Percentiles rank a stretch among this genome's conserved stretches.
Evolutionary conservation across 2,888 invertebrate genomes (phyloP).

Genomic region (Heliconius aoede): DNA sequence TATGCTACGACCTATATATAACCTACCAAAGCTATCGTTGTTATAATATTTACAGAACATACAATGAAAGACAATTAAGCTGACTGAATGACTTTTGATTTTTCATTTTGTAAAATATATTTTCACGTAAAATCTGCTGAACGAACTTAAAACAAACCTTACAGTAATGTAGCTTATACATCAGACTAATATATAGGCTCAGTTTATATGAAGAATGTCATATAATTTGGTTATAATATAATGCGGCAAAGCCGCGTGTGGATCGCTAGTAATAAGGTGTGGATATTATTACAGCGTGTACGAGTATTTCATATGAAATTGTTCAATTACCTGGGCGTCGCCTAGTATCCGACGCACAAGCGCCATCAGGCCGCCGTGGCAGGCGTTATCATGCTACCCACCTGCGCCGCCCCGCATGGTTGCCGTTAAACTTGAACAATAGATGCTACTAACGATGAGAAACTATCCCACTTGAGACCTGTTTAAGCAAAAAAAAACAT

Average conservation of each 20-base stretch:
- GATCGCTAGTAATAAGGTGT: not conserved
- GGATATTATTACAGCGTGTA: not conserved
- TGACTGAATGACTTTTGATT: not conserved
- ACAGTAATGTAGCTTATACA: too few species aligned
- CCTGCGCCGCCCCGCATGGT: slow-evolving; percentile 69
- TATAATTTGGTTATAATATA: too few species aligned
- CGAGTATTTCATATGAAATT: not conserved
- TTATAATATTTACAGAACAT: not conserved
- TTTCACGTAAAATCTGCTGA: too few species aligned
- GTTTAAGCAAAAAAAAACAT: slow-evolving; percentile 56
- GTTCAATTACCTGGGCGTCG: slow-evolving; percentile 89
- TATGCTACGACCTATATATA: not conserved
- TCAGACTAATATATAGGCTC: too few species aligned
- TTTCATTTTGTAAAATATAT: not conserved
- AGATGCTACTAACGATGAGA: slow-evolving; percentile 53
- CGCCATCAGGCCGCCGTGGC: slow-evolving; percentile 90
- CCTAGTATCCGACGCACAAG: slow-evolving; percentile 93
- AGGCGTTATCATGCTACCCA: slow-evolving; percentile 82
- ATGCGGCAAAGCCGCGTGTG: too few species aligned
- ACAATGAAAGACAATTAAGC: not conserved
- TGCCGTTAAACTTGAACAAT: slow-evolving; percentile 53
- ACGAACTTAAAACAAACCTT: too few species aligned
- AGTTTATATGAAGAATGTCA: too few species aligned
- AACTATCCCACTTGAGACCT: slow-evolving; percentile 69
- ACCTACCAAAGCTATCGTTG: not conserved